A percentile compares a stretch with the other conserved stretches of the same genome.
Evolutionary conservation across 2,888 invertebrate species (phyloP).

Genomic region (Euspilapteryx auroguttella): DNA sequence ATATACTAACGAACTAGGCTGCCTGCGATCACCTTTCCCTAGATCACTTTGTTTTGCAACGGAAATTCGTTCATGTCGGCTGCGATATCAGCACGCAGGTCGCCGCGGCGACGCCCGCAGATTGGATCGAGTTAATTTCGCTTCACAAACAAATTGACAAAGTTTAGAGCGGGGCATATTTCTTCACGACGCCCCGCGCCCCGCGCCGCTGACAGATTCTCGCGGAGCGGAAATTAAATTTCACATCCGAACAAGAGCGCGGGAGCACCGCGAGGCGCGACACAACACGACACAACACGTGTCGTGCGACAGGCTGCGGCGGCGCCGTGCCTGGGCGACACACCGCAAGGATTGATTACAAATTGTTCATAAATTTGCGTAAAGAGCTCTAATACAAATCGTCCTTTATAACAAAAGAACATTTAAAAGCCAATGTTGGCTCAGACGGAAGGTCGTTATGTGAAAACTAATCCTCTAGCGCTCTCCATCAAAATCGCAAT

Average conservation of each 20-base stretch:
- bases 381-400: no score
- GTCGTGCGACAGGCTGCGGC: constrained; percentile 19
- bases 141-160: constrained; percentile 63
- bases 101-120: constrained; percentile 37
- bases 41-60: constrained; percentile 14
- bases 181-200: constrained; percentile 35
- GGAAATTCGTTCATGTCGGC: constrained; percentile 30
- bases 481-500: constrained; percentile 56
- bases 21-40: constrained; percentile 19
- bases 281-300: constrained; percentile 34
- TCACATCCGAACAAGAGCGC: constrained; percentile 56
- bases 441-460: no score
- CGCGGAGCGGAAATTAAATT: constrained; percentile 59
- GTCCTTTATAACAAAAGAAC: not conserved
- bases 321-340: constrained; percentile 16
- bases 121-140: constrained; percentile 62
- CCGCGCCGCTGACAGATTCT: constrained; percentile 33
- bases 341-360: constrained; percentile 24
- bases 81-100: constrained; percentile 34
- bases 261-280: constrained; percentile 33
- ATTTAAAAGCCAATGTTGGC: no score
- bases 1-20: no score
- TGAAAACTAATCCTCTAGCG: constrained; percentile 43
- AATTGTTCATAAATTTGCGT: constrained; percentile 10
- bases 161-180: constrained; percentile 60